A percentile compares a stretch with the other conserved stretches of the same genome.
Conservation (phyloP, 2,797 vertebrate genomes). For the Decapterus maruadsi region DNA sequence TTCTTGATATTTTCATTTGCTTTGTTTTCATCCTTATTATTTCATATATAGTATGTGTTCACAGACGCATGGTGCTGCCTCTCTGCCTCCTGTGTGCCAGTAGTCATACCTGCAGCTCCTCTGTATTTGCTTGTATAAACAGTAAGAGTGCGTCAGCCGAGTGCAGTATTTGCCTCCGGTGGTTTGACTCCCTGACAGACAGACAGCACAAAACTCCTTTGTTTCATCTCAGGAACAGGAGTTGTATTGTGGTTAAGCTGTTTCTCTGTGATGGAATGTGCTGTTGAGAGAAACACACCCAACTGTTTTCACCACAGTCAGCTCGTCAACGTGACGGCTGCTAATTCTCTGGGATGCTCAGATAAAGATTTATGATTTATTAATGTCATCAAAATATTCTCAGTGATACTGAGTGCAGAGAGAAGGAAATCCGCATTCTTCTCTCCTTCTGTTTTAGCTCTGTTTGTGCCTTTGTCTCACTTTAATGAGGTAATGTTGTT, state of each 20-base stretch:
- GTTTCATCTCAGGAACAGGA: conserved; percentile 87
- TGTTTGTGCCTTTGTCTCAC: no score
- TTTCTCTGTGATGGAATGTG: conserved; percentile 79
- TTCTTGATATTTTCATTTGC: background rate
- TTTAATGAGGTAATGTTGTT: background rate
- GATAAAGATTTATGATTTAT: conserved; percentile 48
- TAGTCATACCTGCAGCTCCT: conserved; percentile 50
- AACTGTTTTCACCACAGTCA: conserved; percentile 71
- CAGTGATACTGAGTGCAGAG: background rate
- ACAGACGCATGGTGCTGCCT: background rate
- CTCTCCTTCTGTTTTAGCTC: no score
- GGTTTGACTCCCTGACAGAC: conserved; percentile 77
- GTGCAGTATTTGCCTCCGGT: conserved; percentile 83
- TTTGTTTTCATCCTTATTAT: background rate
- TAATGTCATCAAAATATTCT: conserved; percentile 20
- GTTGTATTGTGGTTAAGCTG: conserved; percentile 84
- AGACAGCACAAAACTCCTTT: conserved; percentile 87
- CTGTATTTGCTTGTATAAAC: conserved; percentile 82
- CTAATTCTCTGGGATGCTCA: conserved; percentile 51
- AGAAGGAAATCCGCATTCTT: background rate
- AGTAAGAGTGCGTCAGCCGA: conserved; percentile 83
- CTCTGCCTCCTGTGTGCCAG: no score
- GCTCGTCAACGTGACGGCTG: conserved; percentile 68
- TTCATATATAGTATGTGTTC: background rate
- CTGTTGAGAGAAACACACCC: conserved; percentile 82